Conservation (phyloP, 2,888 invertebrate species). For the Laspeyria flexula region DNA sequence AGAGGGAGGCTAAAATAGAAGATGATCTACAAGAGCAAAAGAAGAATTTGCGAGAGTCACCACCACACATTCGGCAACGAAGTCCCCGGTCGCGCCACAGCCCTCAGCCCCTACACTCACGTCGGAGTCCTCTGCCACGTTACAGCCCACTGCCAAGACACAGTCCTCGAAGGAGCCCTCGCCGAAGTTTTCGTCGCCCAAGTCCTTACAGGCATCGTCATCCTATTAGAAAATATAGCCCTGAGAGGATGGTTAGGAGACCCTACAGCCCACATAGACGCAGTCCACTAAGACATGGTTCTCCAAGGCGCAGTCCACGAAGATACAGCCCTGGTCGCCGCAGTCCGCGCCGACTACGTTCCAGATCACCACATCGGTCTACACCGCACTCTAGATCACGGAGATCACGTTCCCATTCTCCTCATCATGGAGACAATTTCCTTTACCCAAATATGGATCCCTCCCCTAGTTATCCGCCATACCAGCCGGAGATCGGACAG, state of each 20-base stretch:
- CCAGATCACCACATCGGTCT: conserved; percentile 53
- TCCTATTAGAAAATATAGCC: conserved; percentile 16
- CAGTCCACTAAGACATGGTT: conserved; percentile 31
- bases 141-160: conserved; percentile 14
- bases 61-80: neutral
- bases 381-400: conserved; percentile 18
- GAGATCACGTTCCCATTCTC: conserved; percentile 40
- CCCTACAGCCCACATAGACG: conserved; percentile 29
- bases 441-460: conserved; percentile 53
- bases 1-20: conserved; percentile 21
- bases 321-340: conserved; percentile 41
- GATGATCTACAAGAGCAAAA: conserved; percentile 12
- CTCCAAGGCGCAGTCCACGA: conserved; percentile 31
- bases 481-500: conserved; percentile 19
- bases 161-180: conserved; percentile 38
- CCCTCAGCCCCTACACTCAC: neutral
- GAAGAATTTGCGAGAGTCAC: neutral
- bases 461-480: conserved; percentile 19
- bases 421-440: conserved; percentile 49
- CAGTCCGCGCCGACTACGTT: conserved; percentile 31
- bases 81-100: neutral
- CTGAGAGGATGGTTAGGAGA: conserved; percentile 18
- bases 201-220: conserved; percentile 1
- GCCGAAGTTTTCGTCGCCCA: conserved; percentile 24
- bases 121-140: conserved; percentile 11